phyloP scores from a whole-genome alignment of 2,113 vertebrate genomes.

The Theristicus caerulescens region DNA sequence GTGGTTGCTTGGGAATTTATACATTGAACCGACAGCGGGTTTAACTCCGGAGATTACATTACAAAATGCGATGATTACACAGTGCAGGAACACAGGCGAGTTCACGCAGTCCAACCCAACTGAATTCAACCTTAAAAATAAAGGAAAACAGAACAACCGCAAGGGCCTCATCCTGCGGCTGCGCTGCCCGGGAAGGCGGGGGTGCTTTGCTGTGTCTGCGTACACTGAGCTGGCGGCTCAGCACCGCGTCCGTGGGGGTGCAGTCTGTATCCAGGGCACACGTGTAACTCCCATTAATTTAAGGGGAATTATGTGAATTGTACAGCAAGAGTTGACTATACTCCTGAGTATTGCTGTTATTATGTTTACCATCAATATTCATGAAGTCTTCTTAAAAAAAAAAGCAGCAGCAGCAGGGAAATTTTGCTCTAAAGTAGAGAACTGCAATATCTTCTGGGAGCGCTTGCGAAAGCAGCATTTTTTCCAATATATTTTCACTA shows the following conservation, averaged over 20 bases:
- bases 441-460: not conserved
- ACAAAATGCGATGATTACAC: fast-evolving
- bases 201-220: fast-evolving
- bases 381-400: conserved; percentile 29
- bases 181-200: fast-evolving
- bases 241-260: fast-evolving
- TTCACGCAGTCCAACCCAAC: fast-evolving
- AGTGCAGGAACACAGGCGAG: fast-evolving
- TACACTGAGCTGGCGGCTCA: fast-evolving
- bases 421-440: not conserved
- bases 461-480: fast-evolving
- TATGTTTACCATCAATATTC: conserved; percentile 60
- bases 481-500: not conserved
- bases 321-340: conserved; percentile 29
- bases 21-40: fast-evolving
- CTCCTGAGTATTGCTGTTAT: conserved; percentile 54
- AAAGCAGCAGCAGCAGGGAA: not conserved
- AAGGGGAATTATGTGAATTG: conserved; percentile 47
- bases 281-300: not conserved
- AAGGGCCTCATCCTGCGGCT: fast-evolving
- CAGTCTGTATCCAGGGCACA: not conserved
- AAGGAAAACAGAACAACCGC: fast-evolving
- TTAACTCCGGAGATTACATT: fast-evolving
- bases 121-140: fast-evolving
- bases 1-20: fast-evolving